Evolutionary conservation across 2,797 vertebrate species (phyloP), one percentile per base, ranked within the genome.

Genomic region (Orestias chungarensis): DNA sequence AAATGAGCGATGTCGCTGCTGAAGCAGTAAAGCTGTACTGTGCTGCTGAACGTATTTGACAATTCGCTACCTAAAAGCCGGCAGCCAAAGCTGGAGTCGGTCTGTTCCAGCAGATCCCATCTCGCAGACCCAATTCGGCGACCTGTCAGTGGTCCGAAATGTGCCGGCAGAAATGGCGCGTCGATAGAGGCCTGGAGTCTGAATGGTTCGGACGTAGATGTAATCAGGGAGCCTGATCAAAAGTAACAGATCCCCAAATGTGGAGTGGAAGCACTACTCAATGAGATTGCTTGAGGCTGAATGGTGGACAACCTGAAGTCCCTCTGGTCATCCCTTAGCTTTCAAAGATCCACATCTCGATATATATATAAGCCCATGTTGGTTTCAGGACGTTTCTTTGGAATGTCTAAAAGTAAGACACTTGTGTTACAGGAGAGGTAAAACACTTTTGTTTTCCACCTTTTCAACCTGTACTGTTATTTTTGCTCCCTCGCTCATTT

Each of bases 401-500:
- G 72, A 64, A 83, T 44, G 52, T 66, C 54, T 73, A 27, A n/a
- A 50, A 64, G 25, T 80, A 75, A 75, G 47, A 75, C 68, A 46
- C 70, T 67, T 66, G 42, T 25, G 35, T 73, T 71, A 70, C 14
- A 23, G 3, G n/a, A 64, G 27, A 73, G 33, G 64, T 57, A 73
- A 78, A 76, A 23, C 15, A 33, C 80, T 55, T 84, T 82, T 80
- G 70, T 78, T 85, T 87, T 84, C 55, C 50, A 47, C 43, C 71
- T 84, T 76, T 88, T 82, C 82, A 78, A 83, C 81, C 68, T 76
- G 70, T 68, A 77, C 81, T 78, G 82, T 87, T 90, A 84, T 91
- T 92, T 91, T 89, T 87, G 85, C 88, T 88, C 83, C 78, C 85
- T 68, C 65, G 75, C 89, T 92, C 89, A 86, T 93, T 92, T 90